Conservation (phyloP, 2,888 invertebrate species). For the Aphidoletes aphidimyza region DNA sequence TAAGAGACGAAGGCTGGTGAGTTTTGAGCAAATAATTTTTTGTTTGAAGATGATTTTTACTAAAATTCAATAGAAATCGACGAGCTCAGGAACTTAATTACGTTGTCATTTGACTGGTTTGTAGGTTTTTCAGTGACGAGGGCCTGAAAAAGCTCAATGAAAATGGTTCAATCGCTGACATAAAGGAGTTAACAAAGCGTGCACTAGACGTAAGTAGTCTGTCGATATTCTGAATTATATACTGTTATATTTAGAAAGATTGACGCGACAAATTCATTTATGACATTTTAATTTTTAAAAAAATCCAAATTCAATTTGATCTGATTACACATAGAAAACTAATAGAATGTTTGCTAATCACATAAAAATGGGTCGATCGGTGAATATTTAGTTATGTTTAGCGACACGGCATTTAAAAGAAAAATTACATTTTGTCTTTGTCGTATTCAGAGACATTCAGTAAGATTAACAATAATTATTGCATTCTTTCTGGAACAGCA, state of each 20-base stretch:
- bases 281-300: no score
- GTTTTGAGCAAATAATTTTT: conserved; percentile 58
- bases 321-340: no score
- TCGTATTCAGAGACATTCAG: no score
- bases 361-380: no score
- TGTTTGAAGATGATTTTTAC: conserved; percentile 54
- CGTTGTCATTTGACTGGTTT: conserved; percentile 61
- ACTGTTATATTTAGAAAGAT: no score
- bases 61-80: conserved; percentile 55
- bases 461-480: not conserved
- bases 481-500: conserved; percentile 59
- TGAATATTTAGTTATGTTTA: no score
- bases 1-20: conserved; percentile 77
- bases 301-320: no score
- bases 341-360: no score
- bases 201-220: conserved; percentile 81
- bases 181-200: conserved; percentile 72
- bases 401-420: no score
- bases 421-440: no score
- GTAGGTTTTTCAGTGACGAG: conserved; percentile 79
- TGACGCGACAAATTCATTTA: no score
- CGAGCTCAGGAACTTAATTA: conserved; percentile 6
- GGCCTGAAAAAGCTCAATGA: conserved; percentile 76
- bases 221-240: no score
- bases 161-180: conserved; percentile 73